A percentile compares a stretch with the other conserved stretches of the same genome.
Evolutionary conservation across 2,113 vertebrate genomes (phyloP).

Genomic region (Tympanuchus pallidicinctus): DNA sequence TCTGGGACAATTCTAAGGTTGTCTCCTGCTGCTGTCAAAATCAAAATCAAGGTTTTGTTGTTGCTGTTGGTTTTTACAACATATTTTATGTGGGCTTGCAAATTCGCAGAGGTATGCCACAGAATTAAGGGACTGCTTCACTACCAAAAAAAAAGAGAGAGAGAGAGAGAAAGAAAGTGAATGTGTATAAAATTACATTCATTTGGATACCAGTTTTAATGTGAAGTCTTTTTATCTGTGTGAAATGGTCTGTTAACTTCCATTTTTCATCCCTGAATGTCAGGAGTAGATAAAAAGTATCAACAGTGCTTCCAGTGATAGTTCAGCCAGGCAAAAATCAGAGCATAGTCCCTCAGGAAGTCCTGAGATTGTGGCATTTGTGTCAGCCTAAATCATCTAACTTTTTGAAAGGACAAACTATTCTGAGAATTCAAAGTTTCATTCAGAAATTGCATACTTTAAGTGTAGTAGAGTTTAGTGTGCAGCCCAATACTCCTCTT

Average conservation of each 20-base stretch:
- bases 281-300: slow-evolving; percentile 25
- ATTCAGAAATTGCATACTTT: neutral
- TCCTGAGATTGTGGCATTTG: neutral
- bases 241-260: neutral
- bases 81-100: neutral
- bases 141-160: neutral
- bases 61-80: neutral
- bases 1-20: neutral
- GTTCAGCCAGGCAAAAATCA: neutral
- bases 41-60: rapidly evolving
- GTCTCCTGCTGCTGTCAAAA: neutral
- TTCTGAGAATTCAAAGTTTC: neutral
- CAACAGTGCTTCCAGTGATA: neutral
- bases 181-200: neutral
- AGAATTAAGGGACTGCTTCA: neutral
- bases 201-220: neutral
- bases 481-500: neutral
- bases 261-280: neutral
- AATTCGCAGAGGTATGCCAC: neutral
- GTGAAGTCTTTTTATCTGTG: neutral
- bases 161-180: no score
- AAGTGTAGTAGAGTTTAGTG: neutral
- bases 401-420: neutral
- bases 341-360: neutral
- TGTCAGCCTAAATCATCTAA: neutral